phyloP scores from a whole-genome alignment of 23 tunicate genomes.

The Styela clava region DNA sequence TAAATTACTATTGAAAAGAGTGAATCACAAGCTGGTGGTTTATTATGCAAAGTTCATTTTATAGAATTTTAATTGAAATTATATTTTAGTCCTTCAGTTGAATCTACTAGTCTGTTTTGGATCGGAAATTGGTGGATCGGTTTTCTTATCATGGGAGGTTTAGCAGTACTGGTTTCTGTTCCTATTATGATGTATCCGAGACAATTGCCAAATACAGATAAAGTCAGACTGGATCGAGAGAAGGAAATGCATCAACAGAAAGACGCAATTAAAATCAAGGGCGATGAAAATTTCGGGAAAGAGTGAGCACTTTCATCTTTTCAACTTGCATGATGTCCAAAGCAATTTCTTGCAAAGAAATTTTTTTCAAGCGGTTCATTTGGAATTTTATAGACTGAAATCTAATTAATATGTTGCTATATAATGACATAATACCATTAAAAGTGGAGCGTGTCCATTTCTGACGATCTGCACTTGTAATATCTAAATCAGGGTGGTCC shows the following conservation, averaged over 20 bases:
- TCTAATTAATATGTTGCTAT: too few relatives aligned
- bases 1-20: too few relatives aligned
- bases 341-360: too few relatives aligned
- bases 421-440: too few relatives aligned
- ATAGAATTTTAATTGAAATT: too few relatives aligned
- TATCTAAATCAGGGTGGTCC: too few relatives aligned
- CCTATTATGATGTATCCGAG: slow-evolving; percentile 65
- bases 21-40: too few relatives aligned
- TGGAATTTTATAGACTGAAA: too few relatives aligned
- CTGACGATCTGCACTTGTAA: too few relatives aligned
- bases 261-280: slow-evolving; percentile 39
- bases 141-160: slow-evolving; percentile 59
- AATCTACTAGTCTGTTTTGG: slow-evolving; percentile 31
- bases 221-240: slow-evolving; percentile 61
- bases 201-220: slow-evolving; percentile 81
- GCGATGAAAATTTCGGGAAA: slow-evolving; percentile 71
- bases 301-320: slow-evolving; percentile 37
- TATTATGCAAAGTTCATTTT: too few relatives aligned
- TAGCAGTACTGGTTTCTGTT: slow-evolving; percentile 46
- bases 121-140: slow-evolving; percentile 90
- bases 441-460: too few relatives aligned
- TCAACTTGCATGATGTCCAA: not conserved
- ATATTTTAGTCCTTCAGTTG: not conserved
- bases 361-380: too few relatives aligned
- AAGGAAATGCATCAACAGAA: slow-evolving; percentile 64